Evolutionary conservation across 2,113 vertebrate genomes (phyloP), one percentile per base, ranked within the genome.

Genomic region (Rissa tridactyla): DNA sequence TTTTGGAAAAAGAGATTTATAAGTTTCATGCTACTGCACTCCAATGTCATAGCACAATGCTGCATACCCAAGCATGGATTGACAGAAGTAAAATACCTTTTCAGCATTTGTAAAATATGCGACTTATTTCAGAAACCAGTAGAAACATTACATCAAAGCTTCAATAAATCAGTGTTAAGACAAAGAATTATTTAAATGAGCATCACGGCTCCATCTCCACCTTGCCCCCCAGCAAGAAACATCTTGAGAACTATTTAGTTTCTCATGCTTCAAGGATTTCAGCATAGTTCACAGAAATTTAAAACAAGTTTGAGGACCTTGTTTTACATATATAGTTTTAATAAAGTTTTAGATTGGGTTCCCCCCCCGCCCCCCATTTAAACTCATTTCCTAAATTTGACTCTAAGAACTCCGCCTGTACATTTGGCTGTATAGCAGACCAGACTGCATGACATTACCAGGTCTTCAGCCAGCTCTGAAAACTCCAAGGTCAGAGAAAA

Each of bases 251-350:
- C 73, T 61, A 20, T 20, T 76, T 34, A 13, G 49, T 87, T 95
- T 92, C 91, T 95, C 96, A 92, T 84, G 69, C 81, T 91, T 89
- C 81, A 82, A 94, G 69, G 57, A 94, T 79, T 94, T 91, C 73
- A 82, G 60, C 1, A 11, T 9, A 65, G 86, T 71, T 89, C 52
- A 71, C 2, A 0, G 77, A 92, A 92, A 95, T 57, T 44, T 68
- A 79, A 89, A 92, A 95, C 89, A 82, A 89, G 86, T 68, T 80
- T 85, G 84, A 76, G 81, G 47, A 91, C 66, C 91, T 57, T 47
- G 10, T 62, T 94, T 94, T 80, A 83, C 86, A 83, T 80, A 83
- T 3, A 19, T 12, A 49, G 42, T 61, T 82, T 76, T 44, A 92
- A 51, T 60, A 34, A 60, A 61, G 36, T 80, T 91, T 73, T 84